These are phyloP conservation scores for Capromys pilorides DNA, from an alignment of 2,797 vertebrate genomes.

Conservation along the genomic window DNA sequence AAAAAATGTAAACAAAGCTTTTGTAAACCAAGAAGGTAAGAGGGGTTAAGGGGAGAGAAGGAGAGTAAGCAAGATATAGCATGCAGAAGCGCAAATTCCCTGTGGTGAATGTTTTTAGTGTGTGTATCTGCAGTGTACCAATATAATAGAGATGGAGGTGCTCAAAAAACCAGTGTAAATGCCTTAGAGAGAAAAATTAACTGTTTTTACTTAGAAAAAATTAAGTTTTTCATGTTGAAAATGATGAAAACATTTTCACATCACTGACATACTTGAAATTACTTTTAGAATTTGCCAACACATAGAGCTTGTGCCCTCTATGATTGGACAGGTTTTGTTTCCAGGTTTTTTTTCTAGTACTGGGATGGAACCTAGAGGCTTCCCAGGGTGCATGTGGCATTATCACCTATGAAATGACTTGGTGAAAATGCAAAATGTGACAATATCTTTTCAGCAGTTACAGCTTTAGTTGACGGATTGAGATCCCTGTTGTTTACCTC, in stretches of 20 bases:
- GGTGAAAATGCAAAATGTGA: not conserved
- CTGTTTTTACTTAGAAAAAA: constrained; percentile 43
- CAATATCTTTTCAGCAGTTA: not conserved
- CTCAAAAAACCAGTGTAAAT: not conserved
- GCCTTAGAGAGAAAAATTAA: not conserved
- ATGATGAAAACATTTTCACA: constrained; percentile 5
- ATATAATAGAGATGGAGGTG: not conserved
- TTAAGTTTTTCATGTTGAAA: not conserved
- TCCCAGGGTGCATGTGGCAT: not conserved
- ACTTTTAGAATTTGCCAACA: not conserved
- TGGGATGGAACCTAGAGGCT: not conserved
- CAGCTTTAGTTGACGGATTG: not conserved
- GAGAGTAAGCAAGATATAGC: not conserved
- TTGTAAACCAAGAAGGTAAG: not conserved
- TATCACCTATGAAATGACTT: not conserved
- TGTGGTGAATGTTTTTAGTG: not conserved
- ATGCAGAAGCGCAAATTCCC: not conserved
- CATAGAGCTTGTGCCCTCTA: not conserved
- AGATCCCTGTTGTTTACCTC: not conserved
- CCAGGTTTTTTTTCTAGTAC: not conserved
- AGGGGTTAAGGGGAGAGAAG: not conserved
- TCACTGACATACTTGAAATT: not conserved
- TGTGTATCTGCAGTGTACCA: not conserved
- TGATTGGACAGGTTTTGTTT: not conserved
- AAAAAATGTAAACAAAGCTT: not conserved